Percentiles rank a stretch among this genome's conserved stretches.
Conservation (phyloP, 2,888 invertebrate genomes). For the Diadegma fenestrale region DNA sequence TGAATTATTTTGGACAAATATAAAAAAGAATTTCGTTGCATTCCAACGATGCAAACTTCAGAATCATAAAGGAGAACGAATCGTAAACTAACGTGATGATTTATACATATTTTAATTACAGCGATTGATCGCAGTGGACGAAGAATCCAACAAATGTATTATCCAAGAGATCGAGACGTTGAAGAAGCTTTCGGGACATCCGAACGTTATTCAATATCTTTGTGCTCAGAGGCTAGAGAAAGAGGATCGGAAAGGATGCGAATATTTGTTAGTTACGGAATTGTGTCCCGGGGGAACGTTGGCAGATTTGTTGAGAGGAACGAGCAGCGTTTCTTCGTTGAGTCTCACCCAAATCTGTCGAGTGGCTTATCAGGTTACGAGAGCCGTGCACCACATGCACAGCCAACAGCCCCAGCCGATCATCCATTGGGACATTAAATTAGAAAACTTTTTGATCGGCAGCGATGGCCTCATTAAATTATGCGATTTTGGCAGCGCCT, state of each 20-base stretch:
- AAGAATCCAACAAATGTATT: constrained; percentile 92
- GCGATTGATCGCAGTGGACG: constrained; percentile 93
- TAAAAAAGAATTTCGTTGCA: no score
- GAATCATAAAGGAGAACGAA: neutral
- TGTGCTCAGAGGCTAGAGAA: constrained; percentile 88
- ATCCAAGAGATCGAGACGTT: constrained; percentile 93
- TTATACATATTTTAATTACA: constrained; percentile 73
- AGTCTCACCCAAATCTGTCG: constrained; percentile 90
- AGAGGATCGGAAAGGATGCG: constrained; percentile 84
- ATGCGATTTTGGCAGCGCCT: constrained; percentile 99
- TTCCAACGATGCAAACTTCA: neutral
- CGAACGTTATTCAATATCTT: constrained; percentile 95
- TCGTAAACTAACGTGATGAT: neutral
- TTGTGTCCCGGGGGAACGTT: constrained; percentile 91
- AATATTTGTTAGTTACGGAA: constrained; percentile 97
- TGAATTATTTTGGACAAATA: no score
- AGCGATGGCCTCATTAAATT: constrained; percentile 94
- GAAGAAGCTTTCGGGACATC: constrained; percentile 96
- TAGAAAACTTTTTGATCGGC: constrained; percentile 97
- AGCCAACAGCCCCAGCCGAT: constrained; percentile 94
- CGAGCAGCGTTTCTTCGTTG: constrained; percentile 84
- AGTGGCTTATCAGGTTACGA: constrained; percentile 96
- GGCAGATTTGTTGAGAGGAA: constrained; percentile 80
- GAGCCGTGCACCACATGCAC: constrained; percentile 97
- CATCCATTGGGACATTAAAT: constrained; percentile 97